Base-by-base conservation (phyloP, 2,797 vertebrate species). In the Schizopygopsis pylzovi region DNA sequence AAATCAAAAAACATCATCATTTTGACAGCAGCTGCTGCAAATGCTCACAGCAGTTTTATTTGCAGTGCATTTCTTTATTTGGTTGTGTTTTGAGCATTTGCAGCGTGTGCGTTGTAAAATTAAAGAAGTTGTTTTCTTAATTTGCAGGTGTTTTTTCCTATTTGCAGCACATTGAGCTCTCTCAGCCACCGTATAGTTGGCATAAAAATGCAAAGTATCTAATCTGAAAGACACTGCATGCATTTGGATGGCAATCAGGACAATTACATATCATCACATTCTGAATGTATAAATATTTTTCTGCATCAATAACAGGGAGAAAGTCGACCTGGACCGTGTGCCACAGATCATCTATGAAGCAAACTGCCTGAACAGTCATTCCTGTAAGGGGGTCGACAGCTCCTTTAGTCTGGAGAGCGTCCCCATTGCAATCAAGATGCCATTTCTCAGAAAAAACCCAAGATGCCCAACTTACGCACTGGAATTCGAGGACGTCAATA, bases 271-370 rank as follows among this genome's bases (percentile, higher is more conserved):
- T 6, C 63, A 67, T 8, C 28, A 37, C 18, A 67, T 67, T 28
- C 5, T 28, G 25, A 54, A 43, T 28, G 25, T 54, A 18, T 7
- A 1, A 33, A 20, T 15, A 10, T 37, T 45, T n/a, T 47, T 73
- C 18, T 73, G 52, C 13, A 61, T 43, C 20, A 65, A 59, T 79
- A 61, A 18, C 90, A 96, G 95, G 70, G 89, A 95, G 54, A 95
- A 94, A 82, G 91, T 93, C 0, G 92, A 96, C 85, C 18, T 95
- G 89, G 89, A 93, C 87, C 91, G 95, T 0, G 92, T 96, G 15
- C 95, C 95, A 22, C 94, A 94, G 82, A 90, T 95, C 72, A 93
- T 96, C 86, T 90, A 93, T 4, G 94, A 95, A 86, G 95, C 95
- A 63, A 93, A 92, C 86, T 96, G 95, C 89, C 93, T 94, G 68